Evolutionary conservation across 2,113 vertebrate genomes (phyloP), one percentile per base, ranked within the genome.

Genomic region (Pelusios castaneus): DNA sequence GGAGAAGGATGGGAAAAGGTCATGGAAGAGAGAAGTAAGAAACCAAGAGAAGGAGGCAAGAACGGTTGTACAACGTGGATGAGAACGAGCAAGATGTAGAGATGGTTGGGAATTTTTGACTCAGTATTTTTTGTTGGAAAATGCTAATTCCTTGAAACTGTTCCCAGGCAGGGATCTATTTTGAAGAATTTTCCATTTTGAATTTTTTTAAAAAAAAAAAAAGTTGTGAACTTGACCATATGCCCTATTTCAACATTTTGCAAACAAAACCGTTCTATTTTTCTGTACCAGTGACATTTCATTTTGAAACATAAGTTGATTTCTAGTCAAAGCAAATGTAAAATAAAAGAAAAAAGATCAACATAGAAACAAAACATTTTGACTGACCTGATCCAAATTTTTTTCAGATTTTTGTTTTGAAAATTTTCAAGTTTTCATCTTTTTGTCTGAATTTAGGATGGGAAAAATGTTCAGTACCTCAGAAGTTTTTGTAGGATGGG

Each of bases 101-200:
- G n/a, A 51, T 9, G 16, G 24, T 13, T 19, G 41, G 70, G 38
- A 43, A 43, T 25, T 5, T 25, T 75, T 25, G 56, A 58, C 29
- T 58, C 11, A 58, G 9, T 58, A 29, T 25, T 75, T 43, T 41
- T 27, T 27, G 10, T 25, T 87, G 63, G 84, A 85, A 92, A 87
- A 52, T 5, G 90, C 73, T 90, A 25, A 24, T 93, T 82, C 84
- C 47, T 94, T 89, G 19, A 76, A 47, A 88, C 49, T 27, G 51
- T 5, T 73, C 78, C 13, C 45, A 45, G 67, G 80, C 90, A 94
- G 95, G 93, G 93, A 89, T 91, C 89, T 54, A 21, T 10, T 80
- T 2, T 0, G 82, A 94, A 79, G 89, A 96, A 91, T 89, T 95
- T 51, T 75, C 85, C 41, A 24, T 82, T 95, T 88, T 89, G 93